These are phyloP conservation scores for Periophthalmus magnuspinnatus DNA, from an alignment of 2,797 vertebrate genomes.

Conservation along the genomic window DNA sequence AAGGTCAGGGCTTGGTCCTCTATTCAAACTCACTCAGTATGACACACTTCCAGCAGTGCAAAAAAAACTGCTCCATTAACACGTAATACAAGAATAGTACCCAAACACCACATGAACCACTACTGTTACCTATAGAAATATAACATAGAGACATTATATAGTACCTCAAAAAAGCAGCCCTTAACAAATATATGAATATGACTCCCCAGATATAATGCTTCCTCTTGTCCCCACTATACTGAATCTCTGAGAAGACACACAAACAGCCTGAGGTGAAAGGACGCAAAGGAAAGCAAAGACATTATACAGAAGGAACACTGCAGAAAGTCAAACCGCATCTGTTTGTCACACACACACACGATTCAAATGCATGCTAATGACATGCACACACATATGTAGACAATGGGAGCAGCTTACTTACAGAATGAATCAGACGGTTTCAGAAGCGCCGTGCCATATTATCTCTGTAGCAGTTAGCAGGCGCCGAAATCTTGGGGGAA, in stretches of 20 bases:
- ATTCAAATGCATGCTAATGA: slow-evolving; percentile 46
- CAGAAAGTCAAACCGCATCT: slow-evolving; percentile 45
- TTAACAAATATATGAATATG: neutral
- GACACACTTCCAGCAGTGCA: neutral
- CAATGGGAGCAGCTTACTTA: slow-evolving; percentile 69
- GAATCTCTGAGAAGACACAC: neutral
- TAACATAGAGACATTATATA: neutral
- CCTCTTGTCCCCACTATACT: neutral
- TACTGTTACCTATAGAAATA: neutral
- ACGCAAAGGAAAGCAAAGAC: slow-evolving; percentile 2
- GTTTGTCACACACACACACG: slow-evolving; percentile 28
- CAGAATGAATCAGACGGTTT: slow-evolving; percentile 77
- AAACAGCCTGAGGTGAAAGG: slow-evolving; percentile 10
- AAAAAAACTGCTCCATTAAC: neutral
- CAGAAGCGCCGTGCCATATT: slow-evolving; percentile 67
- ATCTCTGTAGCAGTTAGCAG: slow-evolving; percentile 55
- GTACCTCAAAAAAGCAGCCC: neutral
- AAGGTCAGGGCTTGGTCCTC: too few species aligned
- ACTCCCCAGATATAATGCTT: neutral
- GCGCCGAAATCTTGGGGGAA: slow-evolving; percentile 56
- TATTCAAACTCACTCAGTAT: too few species aligned
- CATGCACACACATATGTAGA: slow-evolving; percentile 30
- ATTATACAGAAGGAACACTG: slow-evolving; percentile 52
- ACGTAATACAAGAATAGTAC: neutral
- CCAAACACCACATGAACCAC: neutral